These are phyloP conservation scores for Artemia sinica DNA, from an alignment of 2,888 invertebrate species.

Conservation along the genomic window DNA sequence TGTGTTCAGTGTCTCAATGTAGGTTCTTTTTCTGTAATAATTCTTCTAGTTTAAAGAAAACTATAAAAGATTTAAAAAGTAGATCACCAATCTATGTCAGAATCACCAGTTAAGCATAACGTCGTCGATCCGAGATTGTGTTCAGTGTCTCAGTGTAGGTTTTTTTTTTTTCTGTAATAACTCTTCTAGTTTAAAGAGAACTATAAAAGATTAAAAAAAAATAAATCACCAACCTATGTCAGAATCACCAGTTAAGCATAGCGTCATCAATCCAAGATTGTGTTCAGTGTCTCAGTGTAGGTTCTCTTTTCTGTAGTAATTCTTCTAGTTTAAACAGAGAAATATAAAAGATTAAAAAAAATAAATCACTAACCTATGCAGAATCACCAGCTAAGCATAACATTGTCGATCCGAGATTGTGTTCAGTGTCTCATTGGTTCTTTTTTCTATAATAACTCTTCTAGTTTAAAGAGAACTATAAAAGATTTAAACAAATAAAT, in stretches of 20 bases:
- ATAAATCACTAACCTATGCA: too few relatives aligned
- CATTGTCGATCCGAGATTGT: background rate
- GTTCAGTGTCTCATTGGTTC: background rate
- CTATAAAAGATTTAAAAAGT: background rate
- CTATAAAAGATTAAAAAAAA: background rate
- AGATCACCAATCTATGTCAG: too few relatives aligned
- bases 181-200: too few relatives aligned
- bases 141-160: constrained; percentile 9
- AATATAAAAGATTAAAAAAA: background rate
- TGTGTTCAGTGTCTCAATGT: constrained; percentile 1
- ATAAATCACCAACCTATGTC: too few relatives aligned
- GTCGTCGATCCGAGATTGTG: background rate
- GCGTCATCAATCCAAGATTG: background rate
- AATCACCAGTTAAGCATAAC: background rate
- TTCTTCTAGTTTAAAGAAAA: too few relatives aligned
- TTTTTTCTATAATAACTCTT: background rate
- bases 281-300: constrained; percentile 2
- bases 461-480: too few relatives aligned
- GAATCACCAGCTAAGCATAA: background rate
- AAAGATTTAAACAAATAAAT: background rate
- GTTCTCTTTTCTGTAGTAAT: background rate
- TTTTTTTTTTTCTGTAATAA: background rate
- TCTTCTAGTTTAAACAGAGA: too few relatives aligned
- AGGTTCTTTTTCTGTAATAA: background rate
- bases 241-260: background rate